Percentiles rank a stretch among this genome's conserved stretches.
These are phyloP conservation scores for Agriopis marginaria DNA, from an alignment of 2,888 invertebrate genomes.

Conservation along the genomic window DNA sequence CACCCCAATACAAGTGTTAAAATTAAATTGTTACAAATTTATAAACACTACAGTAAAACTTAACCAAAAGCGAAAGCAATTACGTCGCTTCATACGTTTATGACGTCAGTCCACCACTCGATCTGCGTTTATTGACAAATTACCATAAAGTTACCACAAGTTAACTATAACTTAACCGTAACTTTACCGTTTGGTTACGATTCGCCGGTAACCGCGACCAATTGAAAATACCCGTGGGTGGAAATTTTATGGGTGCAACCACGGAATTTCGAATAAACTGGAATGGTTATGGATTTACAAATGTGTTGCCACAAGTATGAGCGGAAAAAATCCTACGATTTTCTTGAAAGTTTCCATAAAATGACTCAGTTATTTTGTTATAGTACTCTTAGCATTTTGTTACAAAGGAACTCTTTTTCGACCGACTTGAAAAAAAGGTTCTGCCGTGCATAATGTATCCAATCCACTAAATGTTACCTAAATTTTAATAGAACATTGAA, in stretches of 20 bases:
- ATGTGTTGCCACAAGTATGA: background rate
- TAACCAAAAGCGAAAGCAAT: slow-evolving; percentile 34
- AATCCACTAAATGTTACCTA: no score
- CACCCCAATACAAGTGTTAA: no score
- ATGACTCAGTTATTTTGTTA: no score
- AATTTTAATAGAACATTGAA: no score
- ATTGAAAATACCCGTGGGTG: slow-evolving; percentile 31
- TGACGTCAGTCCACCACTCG: slow-evolving; percentile 17
- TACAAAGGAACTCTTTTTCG: no score
- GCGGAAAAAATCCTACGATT: no score
- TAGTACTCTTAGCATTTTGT: no score
- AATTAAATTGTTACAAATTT: no score
- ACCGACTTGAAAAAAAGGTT: no score
- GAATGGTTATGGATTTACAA: slow-evolving; percentile 14
- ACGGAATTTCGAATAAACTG: background rate
- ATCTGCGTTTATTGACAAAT: slow-evolving; percentile 28
- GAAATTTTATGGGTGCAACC: slow-evolving; percentile 30
- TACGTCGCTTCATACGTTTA: slow-evolving; percentile 14
- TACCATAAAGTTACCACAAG: slow-evolving; percentile 33
- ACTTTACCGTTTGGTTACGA: slow-evolving; percentile 30
- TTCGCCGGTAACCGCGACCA: slow-evolving; percentile 37
- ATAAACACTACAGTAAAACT: background rate
- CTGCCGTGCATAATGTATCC: no score
- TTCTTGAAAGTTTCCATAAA: no score
- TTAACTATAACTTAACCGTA: slow-evolving; percentile 23